These are phyloP conservation scores for Festucalex cinctus DNA, from an alignment of 2,113 vertebrate species.

Conservation along the genomic window DNA sequence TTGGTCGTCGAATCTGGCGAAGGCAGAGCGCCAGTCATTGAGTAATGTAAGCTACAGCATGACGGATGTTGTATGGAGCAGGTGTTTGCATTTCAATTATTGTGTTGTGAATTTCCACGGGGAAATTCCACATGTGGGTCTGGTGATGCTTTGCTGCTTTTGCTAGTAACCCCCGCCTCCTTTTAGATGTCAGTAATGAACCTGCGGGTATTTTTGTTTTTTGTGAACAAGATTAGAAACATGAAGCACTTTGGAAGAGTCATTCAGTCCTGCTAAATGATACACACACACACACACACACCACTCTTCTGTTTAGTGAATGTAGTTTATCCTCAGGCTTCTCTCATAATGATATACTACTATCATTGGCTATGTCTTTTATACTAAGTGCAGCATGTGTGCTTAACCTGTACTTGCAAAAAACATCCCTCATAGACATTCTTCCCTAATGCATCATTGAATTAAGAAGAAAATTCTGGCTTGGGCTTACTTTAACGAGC, in stretches of 20 bases:
- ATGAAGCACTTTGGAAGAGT: constrained; percentile 14
- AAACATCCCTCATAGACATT: constrained; percentile 34
- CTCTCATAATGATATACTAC: constrained; percentile 48
- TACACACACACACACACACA: constrained; percentile 9
- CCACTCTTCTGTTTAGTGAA: not conserved
- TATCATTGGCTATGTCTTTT: constrained; percentile 29
- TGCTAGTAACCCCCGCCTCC: not conserved
- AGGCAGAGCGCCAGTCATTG: constrained; percentile 28
- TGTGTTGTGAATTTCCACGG: constrained; percentile 14
- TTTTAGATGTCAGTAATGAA: constrained; percentile 16
- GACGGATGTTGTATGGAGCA: constrained; percentile 26
- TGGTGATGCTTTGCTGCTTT: constrained; percentile 11
- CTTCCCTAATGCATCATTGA: constrained; percentile 41
- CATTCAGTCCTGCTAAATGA: constrained; percentile 26
- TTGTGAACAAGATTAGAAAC: constrained; percentile 22
- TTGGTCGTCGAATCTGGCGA: constrained; percentile 31
- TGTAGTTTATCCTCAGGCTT: constrained; percentile 43
- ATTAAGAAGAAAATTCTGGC: constrained; percentile 41
- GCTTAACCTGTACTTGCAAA: constrained; percentile 39
- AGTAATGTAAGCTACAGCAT: constrained; percentile 35
- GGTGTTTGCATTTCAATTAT: constrained; percentile 49
- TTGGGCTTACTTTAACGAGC: constrained; percentile 14
- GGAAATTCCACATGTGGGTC: constrained; percentile 27
- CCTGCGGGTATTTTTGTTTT: constrained; percentile 16
- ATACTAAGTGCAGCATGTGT: constrained; percentile 34